A percentile compares a stretch with the other conserved stretches of the same genome.
Evolutionary conservation across 2,888 invertebrate species (phyloP).

Genomic region (Drosophila seclusa): DNA sequence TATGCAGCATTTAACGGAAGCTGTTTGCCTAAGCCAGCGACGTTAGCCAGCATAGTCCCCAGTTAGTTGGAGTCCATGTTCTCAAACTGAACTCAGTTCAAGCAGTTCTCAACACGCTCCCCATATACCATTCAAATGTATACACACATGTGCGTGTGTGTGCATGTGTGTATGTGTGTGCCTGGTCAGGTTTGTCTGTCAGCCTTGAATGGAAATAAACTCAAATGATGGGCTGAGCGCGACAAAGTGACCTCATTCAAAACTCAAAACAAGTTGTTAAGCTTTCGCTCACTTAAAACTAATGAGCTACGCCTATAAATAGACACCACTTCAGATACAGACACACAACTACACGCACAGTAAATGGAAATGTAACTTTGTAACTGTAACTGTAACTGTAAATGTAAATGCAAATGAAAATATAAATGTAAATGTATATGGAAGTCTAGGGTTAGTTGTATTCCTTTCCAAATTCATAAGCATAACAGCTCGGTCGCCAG

Average conservation of each 20-base stretch:
- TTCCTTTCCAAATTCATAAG: conserved; percentile 33
- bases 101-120: conserved; percentile 27
- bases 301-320: conserved; percentile 77
- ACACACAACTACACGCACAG: conserved; percentile 14
- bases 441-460: conserved; percentile 11
- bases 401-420: conserved; percentile 40
- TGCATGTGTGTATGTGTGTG: conserved; percentile 4
- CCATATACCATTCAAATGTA: conserved; percentile 2
- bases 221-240: conserved; percentile 74
- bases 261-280: conserved; percentile 80
- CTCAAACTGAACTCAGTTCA: conserved; percentile 45
- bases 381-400: conserved; percentile 15
- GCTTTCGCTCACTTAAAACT: conserved; percentile 79
- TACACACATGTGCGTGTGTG: conserved; percentile 1
- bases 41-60: conserved; percentile 25
- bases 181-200: conserved; percentile 56
- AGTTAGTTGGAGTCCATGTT: conserved; percentile 8
- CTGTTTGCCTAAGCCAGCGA: conserved; percentile 73
- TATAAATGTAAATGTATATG: conserved; percentile 31
- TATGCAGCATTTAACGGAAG: conserved; percentile 78
- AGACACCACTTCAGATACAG: conserved; percentile 38
- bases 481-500: conserved; percentile 29
- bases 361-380: conserved; percentile 29
- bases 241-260: conserved; percentile 75
- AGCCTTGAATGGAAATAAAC: conserved; percentile 78